Evolutionary conservation across 2,113 vertebrate genomes (phyloP).

Genomic region (Holacanthus passer): DNA sequence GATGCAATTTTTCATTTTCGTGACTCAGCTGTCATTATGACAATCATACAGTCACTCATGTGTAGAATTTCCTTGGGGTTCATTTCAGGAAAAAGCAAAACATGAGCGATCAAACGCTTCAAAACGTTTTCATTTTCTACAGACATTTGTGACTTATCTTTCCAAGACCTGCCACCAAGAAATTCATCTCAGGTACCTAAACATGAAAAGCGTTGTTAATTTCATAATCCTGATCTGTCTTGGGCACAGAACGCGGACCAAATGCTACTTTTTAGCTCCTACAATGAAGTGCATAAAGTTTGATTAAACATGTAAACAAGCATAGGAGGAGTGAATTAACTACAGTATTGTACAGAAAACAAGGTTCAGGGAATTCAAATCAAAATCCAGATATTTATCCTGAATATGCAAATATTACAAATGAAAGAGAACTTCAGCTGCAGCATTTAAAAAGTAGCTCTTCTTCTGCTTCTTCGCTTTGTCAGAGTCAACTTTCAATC

Average conservation of each 20-base stretch:
- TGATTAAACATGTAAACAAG: not conserved
- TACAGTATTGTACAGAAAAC: too few species aligned
- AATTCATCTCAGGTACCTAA: not conserved
- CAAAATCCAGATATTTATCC: not conserved
- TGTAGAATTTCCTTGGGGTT: slow-evolving; percentile 38
- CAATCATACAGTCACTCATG: slow-evolving; percentile 48
- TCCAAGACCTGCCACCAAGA: not conserved
- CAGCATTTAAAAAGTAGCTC: not conserved
- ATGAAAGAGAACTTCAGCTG: not conserved
- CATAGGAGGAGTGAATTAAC: too few species aligned
- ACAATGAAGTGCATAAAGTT: not conserved
- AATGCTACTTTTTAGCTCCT: not conserved
- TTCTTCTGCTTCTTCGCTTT: not conserved
- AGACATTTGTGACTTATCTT: not conserved
- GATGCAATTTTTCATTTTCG: slow-evolving; percentile 44
- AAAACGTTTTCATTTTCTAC: slow-evolving; percentile 9
- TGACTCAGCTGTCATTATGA: slow-evolving; percentile 58
- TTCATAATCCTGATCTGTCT: not conserved
- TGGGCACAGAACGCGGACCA: not conserved
- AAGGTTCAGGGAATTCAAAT: too few species aligned
- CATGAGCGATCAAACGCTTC: not conserved
- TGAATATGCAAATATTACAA: not conserved
- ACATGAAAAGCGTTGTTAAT: not conserved
- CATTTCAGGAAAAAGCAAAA: slow-evolving; percentile 29
- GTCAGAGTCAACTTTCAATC: not conserved